These are phyloP conservation scores for Gymnoscopelus microlampas DNA, from an alignment of 2,797 vertebrate species.

Conservation along the genomic window DNA sequence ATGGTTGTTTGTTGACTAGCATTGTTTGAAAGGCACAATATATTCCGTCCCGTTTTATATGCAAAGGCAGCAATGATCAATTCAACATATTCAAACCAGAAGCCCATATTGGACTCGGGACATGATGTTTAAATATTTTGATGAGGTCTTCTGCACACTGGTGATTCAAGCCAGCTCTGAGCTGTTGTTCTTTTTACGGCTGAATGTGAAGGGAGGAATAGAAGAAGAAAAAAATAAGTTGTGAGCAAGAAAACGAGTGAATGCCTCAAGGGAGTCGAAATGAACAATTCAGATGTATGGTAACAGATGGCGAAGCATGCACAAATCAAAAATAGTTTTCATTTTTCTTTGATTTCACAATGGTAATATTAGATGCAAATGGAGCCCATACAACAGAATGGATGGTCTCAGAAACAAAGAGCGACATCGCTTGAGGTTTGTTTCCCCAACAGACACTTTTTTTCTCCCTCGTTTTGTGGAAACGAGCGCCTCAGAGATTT, in stretches of 20 bases:
- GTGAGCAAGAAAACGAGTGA: conserved; percentile 62
- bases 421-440: conserved; percentile 65
- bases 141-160: conserved; percentile 62
- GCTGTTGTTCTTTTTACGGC: conserved; percentile 63
- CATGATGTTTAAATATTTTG: conserved; percentile 72
- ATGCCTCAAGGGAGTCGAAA: conserved; percentile 67
- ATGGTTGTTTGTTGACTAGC: conserved; percentile 43
- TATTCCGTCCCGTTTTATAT: conserved; percentile 52
- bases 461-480: conserved; percentile 44
- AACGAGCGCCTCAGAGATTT: conserved; percentile 69
- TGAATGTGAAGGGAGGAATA: conserved; percentile 50
- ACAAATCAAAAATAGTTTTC: conserved; percentile 80
- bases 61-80: conserved; percentile 37
- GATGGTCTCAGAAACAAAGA: conserved; percentile 69
- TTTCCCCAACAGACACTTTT: conserved; percentile 33
- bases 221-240: conserved; percentile 47
- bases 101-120: conserved; percentile 47
- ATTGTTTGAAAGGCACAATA: conserved; percentile 51
- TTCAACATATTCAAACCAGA: conserved; percentile 46
- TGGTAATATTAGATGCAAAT: conserved; percentile 79
- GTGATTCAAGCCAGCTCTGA: conserved; percentile 63
- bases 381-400: conserved; percentile 69
- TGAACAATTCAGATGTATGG: conserved; percentile 73
- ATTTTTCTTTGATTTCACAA: conserved; percentile 80
- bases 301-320: conserved; percentile 82